These are phyloP conservation scores for Heliothis subflexa DNA, from an alignment of 1,140 invertebrate genomes.

Conservation along the genomic window DNA sequence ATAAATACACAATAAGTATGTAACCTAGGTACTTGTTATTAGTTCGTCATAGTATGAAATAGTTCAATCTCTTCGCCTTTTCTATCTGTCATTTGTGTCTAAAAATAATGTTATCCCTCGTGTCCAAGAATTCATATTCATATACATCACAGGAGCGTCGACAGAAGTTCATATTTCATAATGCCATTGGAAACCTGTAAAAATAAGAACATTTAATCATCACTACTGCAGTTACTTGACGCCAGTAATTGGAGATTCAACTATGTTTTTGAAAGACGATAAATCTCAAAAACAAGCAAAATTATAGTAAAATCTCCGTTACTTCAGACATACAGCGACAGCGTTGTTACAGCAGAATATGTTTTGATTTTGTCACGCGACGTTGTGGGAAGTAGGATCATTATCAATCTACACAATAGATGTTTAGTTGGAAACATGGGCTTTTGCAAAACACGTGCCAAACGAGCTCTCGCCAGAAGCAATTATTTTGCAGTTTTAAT, in stretches of 20 bases:
- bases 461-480: constrained; percentile 49
- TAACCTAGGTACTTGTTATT: background rate
- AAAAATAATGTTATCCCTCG: too few relatives aligned
- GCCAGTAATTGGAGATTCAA: too few relatives aligned
- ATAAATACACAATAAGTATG: background rate
- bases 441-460: constrained; percentile 44
- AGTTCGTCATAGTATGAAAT: background rate
- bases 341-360: background rate
- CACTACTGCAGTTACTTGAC: too few relatives aligned
- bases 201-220: too few relatives aligned
- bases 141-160: too few relatives aligned
- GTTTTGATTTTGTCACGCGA: constrained; percentile 48
- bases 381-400: constrained; percentile 46
- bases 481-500: constrained; percentile 51
- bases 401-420: constrained; percentile 53
- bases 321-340: background rate
- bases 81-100: too few relatives aligned
- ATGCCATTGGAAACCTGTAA: too few relatives aligned
- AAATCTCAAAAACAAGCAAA: background rate
- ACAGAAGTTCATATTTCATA: too few relatives aligned
- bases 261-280: background rate
- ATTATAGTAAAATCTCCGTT: background rate
- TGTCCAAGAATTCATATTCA: too few relatives aligned
- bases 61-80: too few relatives aligned
- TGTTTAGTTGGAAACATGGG: constrained; percentile 51